Evolutionary conservation across 1,140 invertebrate species (phyloP), one percentile per base, ranked within the genome.

Genomic region (Pachypeltis micranthus): DNA sequence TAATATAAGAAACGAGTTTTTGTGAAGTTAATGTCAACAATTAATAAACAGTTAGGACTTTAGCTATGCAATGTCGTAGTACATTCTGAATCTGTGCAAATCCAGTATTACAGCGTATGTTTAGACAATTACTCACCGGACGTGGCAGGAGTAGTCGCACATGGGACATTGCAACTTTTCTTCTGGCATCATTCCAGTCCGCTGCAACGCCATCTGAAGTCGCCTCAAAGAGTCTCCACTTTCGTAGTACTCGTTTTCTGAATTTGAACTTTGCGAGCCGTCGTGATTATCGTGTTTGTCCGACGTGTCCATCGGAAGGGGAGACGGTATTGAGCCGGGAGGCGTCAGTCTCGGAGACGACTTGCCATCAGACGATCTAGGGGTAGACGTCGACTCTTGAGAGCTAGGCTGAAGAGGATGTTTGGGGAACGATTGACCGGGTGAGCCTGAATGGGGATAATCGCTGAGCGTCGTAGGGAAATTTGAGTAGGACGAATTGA

Each of bases 141-240:
- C 47, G 28, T 31, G 59, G 47, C 65, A 66, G n/a, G 47, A 63
- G 58, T 62, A 68, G 1, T 65, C 63, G 59, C 67, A 68, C 54
- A 66, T 61, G 0, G 67, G 67, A 25, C 67, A 68, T 44, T 68
- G 67, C 1, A 68, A 44, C 19, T 65, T 65, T 39, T 67, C 64
- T 44, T 67, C 66, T 0, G 66, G 47, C 23, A 66, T 66, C 29
- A 66, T 64, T 1, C 65, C 67, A 0, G 60, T 63, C n/a, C 65
- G 58, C 27, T 68, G 65, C 29, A 68, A 29, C 2, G 65, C 67
- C 65, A 68, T 65, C 61, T 68, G 67, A 2, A 68, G 65, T 23
- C 65, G 59, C 44, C 58, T 34, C 19, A 68, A 34, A 0, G 65
- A 63, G 28, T 66, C 62, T 28, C 61, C 64, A 24, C 55, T 56